Base-by-base conservation (phyloP, 2,888 invertebrate genomes). In the Oeneis ivallda region DNA sequence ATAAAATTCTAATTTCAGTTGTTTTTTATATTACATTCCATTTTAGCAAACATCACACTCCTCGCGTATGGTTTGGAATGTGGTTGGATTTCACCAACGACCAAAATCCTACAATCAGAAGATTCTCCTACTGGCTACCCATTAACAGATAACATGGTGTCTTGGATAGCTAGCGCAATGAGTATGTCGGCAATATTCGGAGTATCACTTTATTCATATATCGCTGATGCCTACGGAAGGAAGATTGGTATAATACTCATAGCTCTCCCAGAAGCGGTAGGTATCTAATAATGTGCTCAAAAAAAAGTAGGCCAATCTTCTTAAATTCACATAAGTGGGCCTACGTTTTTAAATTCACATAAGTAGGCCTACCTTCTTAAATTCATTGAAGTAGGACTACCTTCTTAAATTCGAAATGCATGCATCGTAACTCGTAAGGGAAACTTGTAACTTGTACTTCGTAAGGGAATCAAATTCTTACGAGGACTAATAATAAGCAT, bases 101-200 rank as follows among this genome's bases (percentile, higher is more conserved):
- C 85, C 4, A 79, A 80, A 1, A 74, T 80, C 11, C 76, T 91
- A 15, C 77, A 85, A 67, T 82, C 86, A 0, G 71, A 72, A 17
- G 60, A 63, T 3, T 79, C 84, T 2, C 84, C 86, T 0, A 71
- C 81, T 0, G 89, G 85, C 4, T 69, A 67, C 9, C 79, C 86
- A 1, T 61, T 93, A 62, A 80, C 85, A 45, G 80, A 84, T 64
- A 78, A 76, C 60, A 83, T 85, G 60, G 72, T 89, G 15, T 84
- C 92, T 1, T 88, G 90, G 88, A 76, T 93, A 13, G 92, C 90
- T 6, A 92, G 93, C 50, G 80, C 82, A 0, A 69, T 78, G 62
- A 81, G 86, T 13, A 74, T 93, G 70, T 78, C 85, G 7, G 81
- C 81, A n/a, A 76, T 79, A 10, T 64, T 80, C 13, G 78, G 79